phyloP scores from a whole-genome alignment of 1,140 invertebrate species.

The Achroia grisella region DNA sequence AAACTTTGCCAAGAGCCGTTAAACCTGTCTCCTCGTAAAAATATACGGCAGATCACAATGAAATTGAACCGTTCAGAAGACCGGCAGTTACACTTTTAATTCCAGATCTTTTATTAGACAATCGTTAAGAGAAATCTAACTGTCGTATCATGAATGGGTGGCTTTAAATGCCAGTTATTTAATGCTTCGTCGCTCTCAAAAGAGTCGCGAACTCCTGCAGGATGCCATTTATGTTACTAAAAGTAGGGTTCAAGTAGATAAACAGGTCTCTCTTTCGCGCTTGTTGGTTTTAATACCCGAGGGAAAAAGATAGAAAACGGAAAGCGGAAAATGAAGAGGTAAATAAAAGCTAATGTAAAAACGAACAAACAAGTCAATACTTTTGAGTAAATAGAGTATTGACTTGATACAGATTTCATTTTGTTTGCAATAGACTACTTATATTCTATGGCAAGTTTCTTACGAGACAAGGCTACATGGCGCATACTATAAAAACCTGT shows the following conservation, averaged over 20 bases:
- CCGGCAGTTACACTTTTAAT: too few relatives aligned
- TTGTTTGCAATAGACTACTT: too few relatives aligned
- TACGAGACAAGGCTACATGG: too few relatives aligned
- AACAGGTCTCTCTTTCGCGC: conserved; percentile 35
- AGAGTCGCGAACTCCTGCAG: conserved; percentile 39
- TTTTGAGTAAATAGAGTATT: too few relatives aligned
- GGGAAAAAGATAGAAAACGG: conserved; percentile 11
- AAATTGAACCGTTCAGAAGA: too few relatives aligned
- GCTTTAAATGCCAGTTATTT: conserved; percentile 51
- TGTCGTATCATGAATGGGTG: conserved; percentile 36
- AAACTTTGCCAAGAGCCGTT: too few relatives aligned
- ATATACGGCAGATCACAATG: too few relatives aligned
- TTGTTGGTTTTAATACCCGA: conserved; percentile 27
- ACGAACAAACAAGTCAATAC: not conserved
- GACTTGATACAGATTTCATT: too few relatives aligned
- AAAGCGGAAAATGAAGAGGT: conserved; percentile 2
- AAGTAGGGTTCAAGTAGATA: conserved; percentile 42
- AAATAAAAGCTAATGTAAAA: conserved; percentile 1
- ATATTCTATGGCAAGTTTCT: too few relatives aligned
- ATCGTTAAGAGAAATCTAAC: not conserved
- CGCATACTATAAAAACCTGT: too few relatives aligned
- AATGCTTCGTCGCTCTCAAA: conserved; percentile 57
- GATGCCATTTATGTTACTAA: conserved; percentile 51
- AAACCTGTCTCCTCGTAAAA: too few relatives aligned
- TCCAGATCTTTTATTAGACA: too few relatives aligned